A percentile compares a stretch with the other conserved stretches of the same genome.
These are phyloP conservation scores for Heliconius congener DNA, from an alignment of 1,140 invertebrate genomes.

Conservation along the genomic window DNA sequence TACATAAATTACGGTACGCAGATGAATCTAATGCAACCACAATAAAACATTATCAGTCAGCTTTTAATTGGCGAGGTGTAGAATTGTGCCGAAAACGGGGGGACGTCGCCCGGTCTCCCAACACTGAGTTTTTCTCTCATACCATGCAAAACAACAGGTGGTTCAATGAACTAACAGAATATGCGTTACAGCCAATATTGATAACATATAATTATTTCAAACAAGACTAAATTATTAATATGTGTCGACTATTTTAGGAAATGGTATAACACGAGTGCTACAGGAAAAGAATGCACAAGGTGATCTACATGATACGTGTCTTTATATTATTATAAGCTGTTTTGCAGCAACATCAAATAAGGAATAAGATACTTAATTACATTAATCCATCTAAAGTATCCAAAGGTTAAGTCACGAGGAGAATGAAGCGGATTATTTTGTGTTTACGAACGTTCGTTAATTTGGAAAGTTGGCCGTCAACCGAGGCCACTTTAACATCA, in stretches of 20 bases:
- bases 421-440: slow-evolving; percentile 23
- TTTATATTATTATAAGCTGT: slow-evolving; percentile 18
- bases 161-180: slow-evolving; percentile 46
- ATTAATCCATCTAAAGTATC: slow-evolving; percentile 21
- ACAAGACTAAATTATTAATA: not conserved
- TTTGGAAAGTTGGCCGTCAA: slow-evolving; percentile 41
- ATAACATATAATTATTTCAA: not conserved
- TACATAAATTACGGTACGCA: not conserved
- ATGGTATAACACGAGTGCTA: slow-evolving; percentile 19
- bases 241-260: slow-evolving; percentile 17
- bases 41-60: slow-evolving; percentile 55
- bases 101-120: slow-evolving; percentile 38
- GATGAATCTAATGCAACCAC: not conserved
- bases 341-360: slow-evolving; percentile 17
- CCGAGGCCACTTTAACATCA: slow-evolving; percentile 67
- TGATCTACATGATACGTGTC: slow-evolving; percentile 25
- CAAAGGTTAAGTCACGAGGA: slow-evolving; percentile 21
- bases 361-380: slow-evolving; percentile 23
- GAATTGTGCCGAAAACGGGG: slow-evolving; percentile 32
- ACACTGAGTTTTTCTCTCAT: slow-evolving; percentile 67
- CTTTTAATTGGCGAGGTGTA: slow-evolving; percentile 63
- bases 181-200: slow-evolving; percentile 13
- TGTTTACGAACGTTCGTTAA: slow-evolving; percentile 27
- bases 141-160: slow-evolving; percentile 64
- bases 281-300: slow-evolving; percentile 34